phyloP scores from a whole-genome alignment of 2,888 invertebrate genomes.

The Drosophila ezoana region DNA sequence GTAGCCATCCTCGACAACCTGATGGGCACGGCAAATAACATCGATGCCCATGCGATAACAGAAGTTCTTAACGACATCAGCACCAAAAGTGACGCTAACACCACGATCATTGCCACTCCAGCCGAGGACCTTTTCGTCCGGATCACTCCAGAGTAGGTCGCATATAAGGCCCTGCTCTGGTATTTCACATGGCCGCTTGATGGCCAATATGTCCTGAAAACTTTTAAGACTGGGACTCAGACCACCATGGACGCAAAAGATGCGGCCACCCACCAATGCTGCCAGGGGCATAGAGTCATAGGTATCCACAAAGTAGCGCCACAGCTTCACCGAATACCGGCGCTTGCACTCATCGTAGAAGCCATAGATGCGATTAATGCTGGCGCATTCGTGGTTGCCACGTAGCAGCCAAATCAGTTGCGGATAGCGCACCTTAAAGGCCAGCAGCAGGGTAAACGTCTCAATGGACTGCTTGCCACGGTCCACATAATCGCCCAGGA shows the following conservation, averaged over 20 bases:
- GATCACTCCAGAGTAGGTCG: conserved; percentile 98
- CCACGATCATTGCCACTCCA: conserved; percentile 99
- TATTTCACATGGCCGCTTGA: conserved; percentile 99
- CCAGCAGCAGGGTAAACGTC: conserved; percentile 97
- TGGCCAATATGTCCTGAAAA: conserved; percentile 98
- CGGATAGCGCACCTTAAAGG: conserved; percentile 99
- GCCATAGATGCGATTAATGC: conserved; percentile 97
- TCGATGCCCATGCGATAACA: conserved; percentile 99
- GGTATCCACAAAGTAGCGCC: conserved; percentile 99
- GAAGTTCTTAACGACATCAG: conserved; percentile 99
- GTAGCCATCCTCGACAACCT: conserved; percentile 99
- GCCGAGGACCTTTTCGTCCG: conserved; percentile 98
- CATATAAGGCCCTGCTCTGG: conserved; percentile 98
- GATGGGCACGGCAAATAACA: conserved; percentile 99
- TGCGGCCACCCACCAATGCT: conserved; percentile 92
- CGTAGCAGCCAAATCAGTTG: conserved; percentile 98
- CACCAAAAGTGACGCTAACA: conserved; percentile 99
- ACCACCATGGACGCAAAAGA: conserved; percentile 92
- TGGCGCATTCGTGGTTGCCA: conserved; percentile 98
- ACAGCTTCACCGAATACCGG: conserved; percentile 98
- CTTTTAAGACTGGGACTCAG: conserved; percentile 95
- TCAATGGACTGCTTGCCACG: conserved; percentile 98
- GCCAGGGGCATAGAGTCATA: conserved; percentile 99
- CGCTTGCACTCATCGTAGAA: conserved; percentile 98
- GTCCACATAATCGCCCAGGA: conserved; percentile 99